Percentiles rank a stretch among this genome's conserved stretches.
Evolutionary conservation across 2,888 invertebrate genomes (phyloP).

Genomic region (Xylophagus ater): DNA sequence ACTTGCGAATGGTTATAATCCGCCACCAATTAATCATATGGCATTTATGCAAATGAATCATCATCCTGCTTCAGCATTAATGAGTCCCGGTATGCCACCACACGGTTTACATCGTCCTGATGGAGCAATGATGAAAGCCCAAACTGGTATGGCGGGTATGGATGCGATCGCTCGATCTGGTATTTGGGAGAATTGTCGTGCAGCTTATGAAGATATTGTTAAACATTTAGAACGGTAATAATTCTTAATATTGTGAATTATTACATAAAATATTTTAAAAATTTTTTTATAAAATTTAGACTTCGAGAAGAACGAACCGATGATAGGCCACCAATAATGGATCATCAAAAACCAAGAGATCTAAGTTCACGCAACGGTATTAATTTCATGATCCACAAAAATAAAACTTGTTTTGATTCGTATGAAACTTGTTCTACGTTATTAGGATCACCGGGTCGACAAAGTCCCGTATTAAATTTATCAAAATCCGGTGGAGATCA

Average conservation of each 20-base stretch:
- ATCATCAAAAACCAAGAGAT: conserved; percentile 75
- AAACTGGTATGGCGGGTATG: conserved; percentile 74
- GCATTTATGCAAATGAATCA: conserved; percentile 87
- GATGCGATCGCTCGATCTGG: conserved; percentile 83
- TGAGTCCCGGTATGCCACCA: conserved; percentile 79
- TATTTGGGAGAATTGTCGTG: conserved; percentile 91
- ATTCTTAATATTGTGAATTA: conserved; percentile 2
- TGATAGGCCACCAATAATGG: conserved; percentile 66
- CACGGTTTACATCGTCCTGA: conserved; percentile 75
- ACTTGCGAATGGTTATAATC: conserved; percentile 87
- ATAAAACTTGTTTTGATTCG: neutral
- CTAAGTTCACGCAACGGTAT: conserved; percentile 80
- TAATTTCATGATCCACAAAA: too few relatives aligned
- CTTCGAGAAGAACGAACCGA: conserved; percentile 80
- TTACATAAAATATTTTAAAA: neutral
- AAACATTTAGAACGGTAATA: conserved; percentile 84
- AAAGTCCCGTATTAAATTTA: conserved; percentile 84
- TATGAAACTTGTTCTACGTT: neutral
- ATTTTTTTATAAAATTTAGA: conserved; percentile 40
- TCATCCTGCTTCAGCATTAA: conserved; percentile 61
- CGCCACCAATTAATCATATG: conserved; percentile 87
- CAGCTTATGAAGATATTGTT: conserved; percentile 89
- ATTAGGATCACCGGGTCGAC: conserved; percentile 65
- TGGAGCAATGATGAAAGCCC: conserved; percentile 59
- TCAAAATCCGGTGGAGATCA: conserved; percentile 79